phyloP scores from a whole-genome alignment of 2,888 invertebrate species.

The Cheilosia grossa region DNA sequence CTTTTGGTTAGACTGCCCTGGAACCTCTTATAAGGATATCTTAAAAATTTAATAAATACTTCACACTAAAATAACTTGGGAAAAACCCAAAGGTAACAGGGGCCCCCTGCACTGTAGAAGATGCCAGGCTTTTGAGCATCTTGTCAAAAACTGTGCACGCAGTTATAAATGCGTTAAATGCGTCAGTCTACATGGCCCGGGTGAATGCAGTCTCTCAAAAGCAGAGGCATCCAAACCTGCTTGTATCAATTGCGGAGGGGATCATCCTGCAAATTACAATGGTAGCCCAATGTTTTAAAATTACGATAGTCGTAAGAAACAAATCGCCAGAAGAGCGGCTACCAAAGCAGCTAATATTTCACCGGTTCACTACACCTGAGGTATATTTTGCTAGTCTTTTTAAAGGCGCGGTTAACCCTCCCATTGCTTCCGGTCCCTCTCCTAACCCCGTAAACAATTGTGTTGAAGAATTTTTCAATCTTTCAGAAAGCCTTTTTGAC shows the following conservation, averaged over 20 bases:
- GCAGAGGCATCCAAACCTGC: not conserved
- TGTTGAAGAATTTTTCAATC: not conserved
- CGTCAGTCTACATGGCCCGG: not conserved
- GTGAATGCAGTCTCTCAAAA: not conserved
- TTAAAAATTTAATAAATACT: not conserved
- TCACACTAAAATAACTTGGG: not conserved
- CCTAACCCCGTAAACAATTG: not conserved
- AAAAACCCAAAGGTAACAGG: slow-evolving; percentile 8
- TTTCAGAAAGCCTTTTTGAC: not conserved
- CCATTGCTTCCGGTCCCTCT: not conserved
- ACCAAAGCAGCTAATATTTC: not conserved
- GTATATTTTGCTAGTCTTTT: no score
- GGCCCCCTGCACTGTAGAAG: not conserved
- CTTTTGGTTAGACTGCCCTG: not conserved
- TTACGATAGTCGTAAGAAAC: not conserved
- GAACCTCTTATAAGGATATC: not conserved
- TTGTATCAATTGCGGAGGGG: not conserved
- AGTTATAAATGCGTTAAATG: slow-evolving; percentile 1
- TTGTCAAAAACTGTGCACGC: not conserved
- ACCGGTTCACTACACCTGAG: not conserved
- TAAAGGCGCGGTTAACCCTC: not conserved
- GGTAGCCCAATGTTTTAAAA: not conserved
- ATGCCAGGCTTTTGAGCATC: slow-evolving; percentile 4
- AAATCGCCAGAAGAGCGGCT: no score
- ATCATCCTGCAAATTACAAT: not conserved